These are phyloP conservation scores for Platysternon megacephalum DNA, from an alignment of 2,113 vertebrate species.

Conservation along the genomic window DNA sequence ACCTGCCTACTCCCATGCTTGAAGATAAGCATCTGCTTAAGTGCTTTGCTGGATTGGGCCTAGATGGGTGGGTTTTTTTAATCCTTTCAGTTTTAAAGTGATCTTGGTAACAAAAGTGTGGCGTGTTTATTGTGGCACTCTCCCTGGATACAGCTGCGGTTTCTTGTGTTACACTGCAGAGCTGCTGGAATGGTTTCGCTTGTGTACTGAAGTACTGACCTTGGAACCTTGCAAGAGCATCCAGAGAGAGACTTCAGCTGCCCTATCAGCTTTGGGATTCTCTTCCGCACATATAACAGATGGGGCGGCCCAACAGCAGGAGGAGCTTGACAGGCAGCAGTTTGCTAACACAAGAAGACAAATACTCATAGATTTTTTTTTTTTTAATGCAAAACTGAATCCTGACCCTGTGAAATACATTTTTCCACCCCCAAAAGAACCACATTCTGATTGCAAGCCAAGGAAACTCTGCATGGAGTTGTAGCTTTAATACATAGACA, in stretches of 20 bases:
- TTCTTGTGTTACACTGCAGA: background rate
- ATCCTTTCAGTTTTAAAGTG: background rate
- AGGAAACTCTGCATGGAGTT: background rate
- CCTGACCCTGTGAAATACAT: background rate
- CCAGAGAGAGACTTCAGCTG: background rate
- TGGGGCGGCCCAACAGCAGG: too few relatives aligned
- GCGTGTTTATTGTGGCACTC: background rate
- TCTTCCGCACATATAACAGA: background rate
- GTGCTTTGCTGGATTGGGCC: background rate
- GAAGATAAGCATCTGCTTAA: background rate
- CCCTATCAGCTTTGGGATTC: background rate
- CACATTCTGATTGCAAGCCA: background rate
- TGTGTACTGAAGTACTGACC: background rate
- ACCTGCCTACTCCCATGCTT: background rate
- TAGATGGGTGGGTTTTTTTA: background rate
- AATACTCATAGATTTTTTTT: background rate
- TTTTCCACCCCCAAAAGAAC: background rate
- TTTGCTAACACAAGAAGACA: background rate
- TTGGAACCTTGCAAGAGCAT: background rate
- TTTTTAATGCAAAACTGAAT: background rate
- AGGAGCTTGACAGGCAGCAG: background rate
- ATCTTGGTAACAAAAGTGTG: background rate
- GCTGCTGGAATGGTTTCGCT: background rate
- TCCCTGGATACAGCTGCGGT: background rate
- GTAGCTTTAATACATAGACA: background rate